Evolutionary conservation across 1,140 invertebrate genomes (phyloP).

Genomic region (Microplitis mediator): DNA sequence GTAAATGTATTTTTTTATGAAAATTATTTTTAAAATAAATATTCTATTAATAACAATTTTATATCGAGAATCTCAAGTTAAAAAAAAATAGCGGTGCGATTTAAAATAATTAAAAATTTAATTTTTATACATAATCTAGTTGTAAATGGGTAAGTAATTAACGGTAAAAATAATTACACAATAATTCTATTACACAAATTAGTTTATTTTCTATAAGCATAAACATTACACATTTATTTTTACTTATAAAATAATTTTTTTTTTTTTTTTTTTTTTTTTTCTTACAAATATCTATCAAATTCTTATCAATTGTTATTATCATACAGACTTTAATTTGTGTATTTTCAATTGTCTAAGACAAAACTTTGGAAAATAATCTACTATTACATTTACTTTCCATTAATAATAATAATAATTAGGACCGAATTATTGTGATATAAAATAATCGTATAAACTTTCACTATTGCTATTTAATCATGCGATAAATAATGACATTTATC

Average conservation of each 20-base stretch:
- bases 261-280: not conserved
- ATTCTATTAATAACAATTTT: slow-evolving; percentile 25
- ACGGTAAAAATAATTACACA: not conserved
- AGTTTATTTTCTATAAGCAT: slow-evolving; percentile 54
- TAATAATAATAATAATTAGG: too few species aligned
- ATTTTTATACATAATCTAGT: not conserved
- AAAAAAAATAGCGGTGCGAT: not conserved
- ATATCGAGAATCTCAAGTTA: not conserved
- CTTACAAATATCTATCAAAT: not conserved
- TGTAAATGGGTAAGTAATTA: not conserved
- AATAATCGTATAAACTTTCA: too few species aligned
- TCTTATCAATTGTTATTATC: not conserved
- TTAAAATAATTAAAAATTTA: too few species aligned
- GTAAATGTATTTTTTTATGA: slow-evolving; percentile 53
- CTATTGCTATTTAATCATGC: too few species aligned
- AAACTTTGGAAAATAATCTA: not conserved
- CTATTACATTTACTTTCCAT: too few species aligned
- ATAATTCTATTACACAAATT: slow-evolving; percentile 52
- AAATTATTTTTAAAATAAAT: slow-evolving; percentile 31
- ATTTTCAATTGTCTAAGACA: not conserved
- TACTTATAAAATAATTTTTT: slow-evolving; percentile 53
- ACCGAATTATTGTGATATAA: too few species aligned
- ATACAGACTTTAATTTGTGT: slow-evolving; percentile 7
- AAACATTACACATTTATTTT: slow-evolving; percentile 54
- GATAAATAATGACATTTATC: too few species aligned